These are phyloP conservation scores for Anoura caudifer DNA, from an alignment of 2,113 vertebrate genomes.

Conservation along the genomic window DNA sequence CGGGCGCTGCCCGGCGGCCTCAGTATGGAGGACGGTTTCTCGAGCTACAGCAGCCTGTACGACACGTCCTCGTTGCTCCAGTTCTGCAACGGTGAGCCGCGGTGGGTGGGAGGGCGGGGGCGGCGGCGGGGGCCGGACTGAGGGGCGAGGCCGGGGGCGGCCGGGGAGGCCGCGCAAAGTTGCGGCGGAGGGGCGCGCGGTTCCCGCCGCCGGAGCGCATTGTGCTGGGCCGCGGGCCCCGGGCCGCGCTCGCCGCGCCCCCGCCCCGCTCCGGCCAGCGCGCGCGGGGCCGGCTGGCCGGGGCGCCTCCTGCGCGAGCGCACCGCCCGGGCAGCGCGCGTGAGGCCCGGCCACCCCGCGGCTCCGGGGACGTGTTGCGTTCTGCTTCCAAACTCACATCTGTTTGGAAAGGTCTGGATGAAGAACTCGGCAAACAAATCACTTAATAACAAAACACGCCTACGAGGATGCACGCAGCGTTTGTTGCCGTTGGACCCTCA, in stretches of 20 bases:
- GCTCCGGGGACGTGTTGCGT: background rate
- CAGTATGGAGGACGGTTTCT: constrained; percentile 97
- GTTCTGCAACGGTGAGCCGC: constrained; percentile 95
- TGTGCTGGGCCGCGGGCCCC: constrained; percentile 63
- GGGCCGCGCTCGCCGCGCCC: constrained; percentile 15
- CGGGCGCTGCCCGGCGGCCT: constrained; percentile 66
- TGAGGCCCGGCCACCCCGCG: background rate
- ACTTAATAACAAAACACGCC: background rate
- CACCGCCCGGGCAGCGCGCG: constrained; percentile 14
- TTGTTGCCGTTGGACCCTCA: background rate
- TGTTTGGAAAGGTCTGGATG: background rate
- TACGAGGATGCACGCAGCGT: background rate
- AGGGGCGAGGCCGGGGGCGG: background rate
- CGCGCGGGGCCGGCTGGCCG: background rate
- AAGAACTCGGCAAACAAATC: background rate
- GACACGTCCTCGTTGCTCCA: constrained; percentile 97
- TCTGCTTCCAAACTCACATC: background rate
- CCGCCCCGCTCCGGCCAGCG: background rate
- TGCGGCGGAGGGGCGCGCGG: constrained; percentile 45
- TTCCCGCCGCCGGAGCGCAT: constrained; percentile 62
- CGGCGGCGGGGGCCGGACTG: background rate
- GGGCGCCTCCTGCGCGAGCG: background rate
- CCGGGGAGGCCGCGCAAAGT: constrained; percentile 53
- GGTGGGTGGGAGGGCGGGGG: background rate
- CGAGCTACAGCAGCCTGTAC: constrained; percentile 93